Percentiles rank a stretch among this genome's conserved stretches.
These are phyloP conservation scores for Dinoponera quadriceps DNA, from an alignment of 1,140 invertebrate genomes.

Conservation along the genomic window DNA sequence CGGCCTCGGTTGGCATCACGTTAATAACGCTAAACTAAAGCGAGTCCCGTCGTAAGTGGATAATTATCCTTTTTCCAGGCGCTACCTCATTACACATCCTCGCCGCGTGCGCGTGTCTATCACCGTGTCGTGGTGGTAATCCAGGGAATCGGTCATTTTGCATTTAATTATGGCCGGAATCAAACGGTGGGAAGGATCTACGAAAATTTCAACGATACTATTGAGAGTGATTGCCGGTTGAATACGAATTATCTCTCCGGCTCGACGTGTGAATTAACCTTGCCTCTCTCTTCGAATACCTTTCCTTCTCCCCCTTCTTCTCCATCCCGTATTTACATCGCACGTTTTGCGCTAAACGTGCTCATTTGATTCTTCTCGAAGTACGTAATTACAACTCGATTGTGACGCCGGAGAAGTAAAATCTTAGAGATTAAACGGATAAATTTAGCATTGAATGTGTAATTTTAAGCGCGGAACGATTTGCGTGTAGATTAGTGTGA, in stretches of 20 bases:
- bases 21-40: constrained; percentile 73
- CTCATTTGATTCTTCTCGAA: not conserved
- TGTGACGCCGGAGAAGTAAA: not conserved
- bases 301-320: no score
- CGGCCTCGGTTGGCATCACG: constrained; percentile 44
- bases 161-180: constrained; percentile 69
- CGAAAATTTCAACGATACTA: constrained; percentile 49
- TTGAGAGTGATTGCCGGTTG: constrained; percentile 46
- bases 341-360: constrained; percentile 30
- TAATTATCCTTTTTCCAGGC: constrained; percentile 77
- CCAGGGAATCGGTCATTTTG: constrained; percentile 67
- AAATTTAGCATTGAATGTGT: not conserved
- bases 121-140: constrained; percentile 27
- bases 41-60: constrained; percentile 75
- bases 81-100: constrained; percentile 76
- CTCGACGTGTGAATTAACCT: constrained; percentile 41
- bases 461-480: not conserved
- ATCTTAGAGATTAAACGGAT: not conserved
- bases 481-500: not conserved
- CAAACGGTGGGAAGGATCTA: constrained; percentile 30
- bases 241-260: constrained; percentile 49
- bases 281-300: constrained; percentile 10
- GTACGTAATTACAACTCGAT: not conserved
- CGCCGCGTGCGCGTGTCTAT: constrained; percentile 5
- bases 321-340: constrained; percentile 15